These are phyloP conservation scores for Gymnothorax reevesii DNA, from an alignment of 2,797 vertebrate species.

Conservation along the genomic window DNA sequence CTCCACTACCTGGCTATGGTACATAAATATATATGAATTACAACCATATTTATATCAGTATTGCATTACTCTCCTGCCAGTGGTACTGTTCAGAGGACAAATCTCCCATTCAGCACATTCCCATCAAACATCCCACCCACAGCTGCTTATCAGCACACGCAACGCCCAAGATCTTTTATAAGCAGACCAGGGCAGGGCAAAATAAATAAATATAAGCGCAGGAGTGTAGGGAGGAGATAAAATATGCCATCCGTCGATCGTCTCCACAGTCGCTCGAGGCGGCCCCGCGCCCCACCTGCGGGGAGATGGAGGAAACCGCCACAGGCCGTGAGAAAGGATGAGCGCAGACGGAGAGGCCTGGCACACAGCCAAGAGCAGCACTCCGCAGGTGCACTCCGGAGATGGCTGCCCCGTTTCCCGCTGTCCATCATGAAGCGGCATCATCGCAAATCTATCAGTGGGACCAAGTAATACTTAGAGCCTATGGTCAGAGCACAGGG, in stretches of 20 bases:
- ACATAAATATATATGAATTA: neutral
- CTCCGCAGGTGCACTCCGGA: conserved; percentile 52
- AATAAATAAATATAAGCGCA: conserved; percentile 29
- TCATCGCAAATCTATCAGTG: neutral
- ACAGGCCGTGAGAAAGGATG: neutral
- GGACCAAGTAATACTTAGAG: neutral
- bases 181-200: conserved; percentile 40
- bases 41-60: no score
- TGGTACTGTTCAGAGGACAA: no score
- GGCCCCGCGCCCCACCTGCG: conserved; percentile 54
- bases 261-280: conserved; percentile 57
- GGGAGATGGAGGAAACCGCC: conserved; percentile 30
- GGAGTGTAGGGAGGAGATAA: conserved; percentile 51
- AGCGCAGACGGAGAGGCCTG: neutral
- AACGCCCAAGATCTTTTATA: conserved; percentile 42
- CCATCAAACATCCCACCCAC: neutral
- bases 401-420: conserved; percentile 53
- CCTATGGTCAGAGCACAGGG: neutral
- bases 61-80: no score
- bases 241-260: conserved; percentile 62
- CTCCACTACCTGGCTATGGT: neutral
- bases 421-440: conserved; percentile 24
- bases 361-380: neutral
- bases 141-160: conserved; percentile 54
- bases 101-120: no score